phyloP scores from a whole-genome alignment of 2,888 invertebrate species.

The Amphipoea oculea region DNA sequence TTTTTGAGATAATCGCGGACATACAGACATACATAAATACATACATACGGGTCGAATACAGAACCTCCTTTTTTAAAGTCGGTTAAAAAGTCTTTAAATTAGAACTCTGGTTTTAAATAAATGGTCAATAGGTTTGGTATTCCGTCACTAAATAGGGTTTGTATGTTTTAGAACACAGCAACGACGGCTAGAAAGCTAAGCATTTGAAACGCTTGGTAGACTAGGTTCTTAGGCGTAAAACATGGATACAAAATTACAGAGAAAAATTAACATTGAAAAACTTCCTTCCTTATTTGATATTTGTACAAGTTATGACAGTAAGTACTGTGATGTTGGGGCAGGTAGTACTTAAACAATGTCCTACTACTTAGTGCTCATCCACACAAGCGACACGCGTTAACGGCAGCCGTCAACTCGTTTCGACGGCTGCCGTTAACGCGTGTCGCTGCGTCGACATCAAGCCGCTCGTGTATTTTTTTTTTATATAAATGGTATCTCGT shows the following conservation, averaged over 20 bases:
- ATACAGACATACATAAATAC: too few relatives aligned
- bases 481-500: too few relatives aligned
- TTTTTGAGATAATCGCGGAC: too few relatives aligned
- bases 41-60: too few relatives aligned
- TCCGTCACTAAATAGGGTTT: background rate
- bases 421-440: too few relatives aligned
- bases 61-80: too few relatives aligned
- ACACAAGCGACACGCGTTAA: too few relatives aligned
- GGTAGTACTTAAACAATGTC: background rate
- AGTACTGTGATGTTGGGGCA: too few relatives aligned
- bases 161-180: background rate
- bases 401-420: too few relatives aligned
- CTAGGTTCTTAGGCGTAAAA: background rate
- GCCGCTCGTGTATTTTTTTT: too few relatives aligned
- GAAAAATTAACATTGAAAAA: background rate
- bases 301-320: background rate
- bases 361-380: too few relatives aligned
- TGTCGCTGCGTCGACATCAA: too few relatives aligned
- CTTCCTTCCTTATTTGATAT: slow-evolving; percentile 5
- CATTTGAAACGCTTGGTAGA: background rate
- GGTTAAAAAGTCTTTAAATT: background rate
- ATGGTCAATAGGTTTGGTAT: background rate
- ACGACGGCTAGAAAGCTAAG: background rate
- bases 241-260: background rate
- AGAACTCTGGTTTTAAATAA: background rate